Conservation (phyloP, 2,888 invertebrate genomes). For the Drosophila pseudotakahashii region DNA sequence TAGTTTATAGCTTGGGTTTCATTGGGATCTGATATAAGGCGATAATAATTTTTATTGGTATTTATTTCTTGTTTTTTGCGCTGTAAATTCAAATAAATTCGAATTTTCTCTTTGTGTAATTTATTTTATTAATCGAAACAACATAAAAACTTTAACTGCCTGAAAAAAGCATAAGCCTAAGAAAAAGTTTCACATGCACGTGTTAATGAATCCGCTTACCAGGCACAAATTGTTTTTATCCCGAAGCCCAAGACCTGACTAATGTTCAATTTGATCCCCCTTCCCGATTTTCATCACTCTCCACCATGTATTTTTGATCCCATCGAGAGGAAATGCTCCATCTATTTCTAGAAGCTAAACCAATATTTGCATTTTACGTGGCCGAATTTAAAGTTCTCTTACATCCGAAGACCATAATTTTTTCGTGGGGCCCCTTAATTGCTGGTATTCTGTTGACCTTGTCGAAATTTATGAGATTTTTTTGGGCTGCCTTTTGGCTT, state of each 20-base stretch:
- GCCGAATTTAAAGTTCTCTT: slow-evolving; percentile 14
- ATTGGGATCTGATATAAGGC: not conserved
- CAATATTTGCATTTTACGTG: slow-evolving; percentile 52
- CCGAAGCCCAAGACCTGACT: not conserved
- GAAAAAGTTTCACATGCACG: slow-evolving; percentile 34
- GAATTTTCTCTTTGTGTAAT: slow-evolving; percentile 7
- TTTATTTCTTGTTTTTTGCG: not conserved
- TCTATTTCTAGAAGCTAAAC: slow-evolving; percentile 42
- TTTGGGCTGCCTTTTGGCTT: slow-evolving; percentile 29
- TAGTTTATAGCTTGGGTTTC: not conserved
- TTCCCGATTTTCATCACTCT: not conserved
- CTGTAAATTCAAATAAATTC: not conserved
- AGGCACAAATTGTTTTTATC: slow-evolving; percentile 19
- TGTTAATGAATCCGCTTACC: slow-evolving; percentile 43
- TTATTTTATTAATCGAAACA: slow-evolving; percentile 8
- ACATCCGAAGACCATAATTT: slow-evolving; percentile 36
- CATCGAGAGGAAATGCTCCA: slow-evolving; percentile 18
- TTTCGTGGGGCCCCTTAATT: slow-evolving; percentile 58
- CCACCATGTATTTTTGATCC: not conserved
- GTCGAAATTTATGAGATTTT: slow-evolving; percentile 62
- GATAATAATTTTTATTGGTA: not conserved
- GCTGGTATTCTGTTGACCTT: slow-evolving; percentile 64
- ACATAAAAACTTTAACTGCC: slow-evolving; percentile 13
- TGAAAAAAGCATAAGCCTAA: not conserved
- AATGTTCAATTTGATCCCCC: slow-evolving; percentile 20